phyloP scores from a whole-genome alignment of 1,140 invertebrate species.

The Caerostris extrusa region DNA sequence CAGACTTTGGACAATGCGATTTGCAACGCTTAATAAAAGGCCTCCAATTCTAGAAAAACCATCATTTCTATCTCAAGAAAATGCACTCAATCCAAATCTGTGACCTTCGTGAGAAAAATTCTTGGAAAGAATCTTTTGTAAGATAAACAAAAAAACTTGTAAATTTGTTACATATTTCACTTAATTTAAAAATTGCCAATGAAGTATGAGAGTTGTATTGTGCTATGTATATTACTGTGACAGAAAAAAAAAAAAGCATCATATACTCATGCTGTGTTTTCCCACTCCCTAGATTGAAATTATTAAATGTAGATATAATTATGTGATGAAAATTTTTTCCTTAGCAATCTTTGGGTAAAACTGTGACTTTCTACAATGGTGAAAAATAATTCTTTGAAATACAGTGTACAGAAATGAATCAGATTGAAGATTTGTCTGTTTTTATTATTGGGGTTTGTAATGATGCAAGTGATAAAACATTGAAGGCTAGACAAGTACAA shows the following conservation, averaged over 20 bases:
- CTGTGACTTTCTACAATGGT: too few relatives aligned
- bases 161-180: constrained; percentile 32
- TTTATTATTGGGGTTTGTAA: too few relatives aligned
- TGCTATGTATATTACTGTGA: background rate
- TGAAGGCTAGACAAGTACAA: too few relatives aligned
- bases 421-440: too few relatives aligned
- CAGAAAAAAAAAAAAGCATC: background rate
- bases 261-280: background rate
- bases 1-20: constrained; percentile 93
- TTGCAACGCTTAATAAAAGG: constrained; percentile 85
- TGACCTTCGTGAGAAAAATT: constrained; percentile 9
- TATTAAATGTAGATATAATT: constrained; percentile 7
- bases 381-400: too few relatives aligned
- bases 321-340: background rate
- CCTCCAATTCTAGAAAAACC: constrained; percentile 46
- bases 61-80: constrained; percentile 48
- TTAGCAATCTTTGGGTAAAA: background rate
- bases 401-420: too few relatives aligned
- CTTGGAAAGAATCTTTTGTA: constrained; percentile 2
- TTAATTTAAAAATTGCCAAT: constrained; percentile 8
- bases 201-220: background rate
- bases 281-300: background rate
- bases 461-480: too few relatives aligned
- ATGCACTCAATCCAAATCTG: constrained; percentile 69
- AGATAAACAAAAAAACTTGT: background rate